Evolutionary conservation across 2,888 invertebrate genomes (phyloP).

Genomic region (Drosophila longiperda): DNA sequence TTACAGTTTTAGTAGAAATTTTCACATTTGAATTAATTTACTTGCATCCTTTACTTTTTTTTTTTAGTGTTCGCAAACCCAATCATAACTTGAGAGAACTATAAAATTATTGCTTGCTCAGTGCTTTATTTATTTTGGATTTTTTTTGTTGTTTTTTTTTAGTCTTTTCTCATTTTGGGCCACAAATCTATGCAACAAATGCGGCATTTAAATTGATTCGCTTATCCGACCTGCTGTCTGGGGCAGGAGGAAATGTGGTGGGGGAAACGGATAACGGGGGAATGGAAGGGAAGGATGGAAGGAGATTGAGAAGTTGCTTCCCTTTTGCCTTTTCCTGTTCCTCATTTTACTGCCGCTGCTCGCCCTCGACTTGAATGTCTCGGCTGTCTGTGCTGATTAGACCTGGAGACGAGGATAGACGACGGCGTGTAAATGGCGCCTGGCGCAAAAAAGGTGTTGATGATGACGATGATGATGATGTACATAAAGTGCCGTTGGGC

Average conservation of each 20-base stretch:
- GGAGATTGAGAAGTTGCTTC: constrained; percentile 27
- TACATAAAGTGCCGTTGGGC: constrained; percentile 78
- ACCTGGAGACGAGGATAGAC: constrained; percentile 76
- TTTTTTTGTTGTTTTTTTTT: constrained; percentile 7
- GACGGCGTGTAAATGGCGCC: constrained; percentile 81
- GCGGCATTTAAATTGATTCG: constrained; percentile 79
- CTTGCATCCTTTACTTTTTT: not conserved
- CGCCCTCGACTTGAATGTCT: constrained; percentile 29
- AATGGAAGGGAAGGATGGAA: not conserved
- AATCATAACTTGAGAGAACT: constrained; percentile 19
- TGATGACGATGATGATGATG: constrained; percentile 73
- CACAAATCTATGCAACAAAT: constrained; percentile 73
- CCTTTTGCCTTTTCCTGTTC: no score
- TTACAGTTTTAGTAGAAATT: not conserved
- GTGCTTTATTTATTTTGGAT: constrained; percentile 1
- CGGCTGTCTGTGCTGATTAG: constrained; percentile 77
- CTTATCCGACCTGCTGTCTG: constrained; percentile 50
- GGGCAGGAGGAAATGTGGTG: not conserved
- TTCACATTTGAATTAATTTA: not conserved
- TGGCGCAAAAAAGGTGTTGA: constrained; percentile 80
- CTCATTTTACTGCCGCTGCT: not conserved
- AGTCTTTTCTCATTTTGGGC: constrained; percentile 32
- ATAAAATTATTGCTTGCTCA: constrained; percentile 42
- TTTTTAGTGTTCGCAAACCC: not conserved
- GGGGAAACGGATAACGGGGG: constrained; percentile 4